Evolutionary conservation across 2,888 invertebrate genomes (phyloP), one percentile per base, ranked within the genome.

Genomic region (Hydrotaea diabolus): DNA sequence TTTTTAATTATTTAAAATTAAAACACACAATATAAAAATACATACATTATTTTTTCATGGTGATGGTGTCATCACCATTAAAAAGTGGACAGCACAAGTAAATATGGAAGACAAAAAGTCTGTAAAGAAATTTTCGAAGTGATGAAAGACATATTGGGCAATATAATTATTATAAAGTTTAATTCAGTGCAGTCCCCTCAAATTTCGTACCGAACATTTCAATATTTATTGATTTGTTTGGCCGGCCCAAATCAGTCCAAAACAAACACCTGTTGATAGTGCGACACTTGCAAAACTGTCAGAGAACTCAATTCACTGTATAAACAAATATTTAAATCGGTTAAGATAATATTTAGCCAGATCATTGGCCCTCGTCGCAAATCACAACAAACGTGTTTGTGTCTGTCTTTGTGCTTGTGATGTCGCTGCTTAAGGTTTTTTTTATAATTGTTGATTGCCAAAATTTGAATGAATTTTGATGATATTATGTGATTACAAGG

Each of bases 401-500:
- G 39, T 39, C n/a, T n/a, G n/a, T n/a, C n/a, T n/a, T n/a, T n/a
- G n/a, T n/a, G n/a, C n/a, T n/a, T n/a, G n/a, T n/a, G n/a, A n/a
- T n/a, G n/a, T n/a, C n/a, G n/a, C n/a, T n/a, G n/a, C n/a, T n/a
- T n/a, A n/a, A n/a, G n/a, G n/a, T n/a, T n/a, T n/a, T n/a, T n/a
- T n/a, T n/a, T n/a, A n/a, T n/a, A 9, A 31, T 31, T 31, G 31
- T 31, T 31, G 31, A 39, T 8, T 11, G 39, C 39, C 39, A 8
- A 11, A 39, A 11, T 1, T 39, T 13, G n/a, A 49, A 43, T 11
- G 43, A 62, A 62, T 43, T 62, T 26, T 36, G 36, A 26, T 62
- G 62, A 31, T 64, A 31, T 36, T 17, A 62, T 36, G 13, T 64
- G 13, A 49, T 64, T 64, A 36, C 62, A 64, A 64, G 62, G 36